Base-by-base conservation (phyloP, 2,113 vertebrate species). In the Nesogale talazaci region DNA sequence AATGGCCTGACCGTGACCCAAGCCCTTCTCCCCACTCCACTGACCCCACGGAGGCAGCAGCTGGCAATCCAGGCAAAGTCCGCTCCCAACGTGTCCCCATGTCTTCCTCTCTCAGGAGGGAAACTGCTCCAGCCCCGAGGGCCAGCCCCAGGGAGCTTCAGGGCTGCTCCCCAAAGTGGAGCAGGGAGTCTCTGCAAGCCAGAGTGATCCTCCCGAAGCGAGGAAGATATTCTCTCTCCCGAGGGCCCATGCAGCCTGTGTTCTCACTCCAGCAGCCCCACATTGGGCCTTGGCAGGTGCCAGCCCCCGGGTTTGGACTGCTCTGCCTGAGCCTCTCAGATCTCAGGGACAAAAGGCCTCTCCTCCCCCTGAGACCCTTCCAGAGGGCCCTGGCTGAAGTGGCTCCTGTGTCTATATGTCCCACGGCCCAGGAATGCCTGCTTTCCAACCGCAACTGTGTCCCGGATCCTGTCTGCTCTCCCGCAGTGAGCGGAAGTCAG, bases 1-100 rank as follows among this genome's bases (percentile, higher is more conserved):
- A 95, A 83, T 11, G 79, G 75, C 75, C 29, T 6, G 79, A 88
- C 31, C 27, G 63, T 74, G 89, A 86, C 83, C 78, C 14, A 59
- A 74, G 67, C 27, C 69, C 46, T 75, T 8, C 65, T 83, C 86
- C 78, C 6, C 59, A 57, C 46, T 74, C 92, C 46, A 23, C 20
- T 74, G 36, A 83, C 82, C 90, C 72, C 63, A 4, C 83, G 82
- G 69, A 70, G 2, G 3, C 52, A 38, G 77, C 1, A 16, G 88
- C 85, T 63, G 38, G 19, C 56, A 56, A 72, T 69, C 61, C 19
- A 11, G 42, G 34, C 65, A 56, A 27, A 38, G 88, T 20, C 65
- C 56, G 59, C 23, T 15, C 63, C 75, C 52, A 42, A 69, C 1
- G 19, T 22, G 72, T 52, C 72, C 27, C 16, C 74, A 46, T 90